Evolutionary conservation across 1,140 invertebrate species (phyloP).

Genomic region (Pectinophora gossypiella): DNA sequence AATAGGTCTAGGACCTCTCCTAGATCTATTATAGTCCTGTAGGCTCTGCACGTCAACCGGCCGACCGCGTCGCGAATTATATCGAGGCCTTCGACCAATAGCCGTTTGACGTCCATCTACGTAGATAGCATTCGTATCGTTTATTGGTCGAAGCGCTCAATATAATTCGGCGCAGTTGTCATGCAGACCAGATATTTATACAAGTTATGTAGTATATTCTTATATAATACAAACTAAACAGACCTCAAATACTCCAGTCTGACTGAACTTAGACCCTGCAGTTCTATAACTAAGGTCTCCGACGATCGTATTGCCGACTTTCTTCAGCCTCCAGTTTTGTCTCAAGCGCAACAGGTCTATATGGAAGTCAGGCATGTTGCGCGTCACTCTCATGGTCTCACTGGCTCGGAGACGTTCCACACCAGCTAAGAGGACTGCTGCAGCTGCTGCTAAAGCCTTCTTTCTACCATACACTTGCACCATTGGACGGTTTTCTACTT

Average conservation of each 20-base stretch:
- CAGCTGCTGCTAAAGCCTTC: conserved; percentile 91
- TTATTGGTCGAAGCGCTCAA: too few relatives aligned
- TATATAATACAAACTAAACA: not conserved
- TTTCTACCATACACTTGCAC: conserved; percentile 94
- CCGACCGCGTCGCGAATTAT: too few relatives aligned
- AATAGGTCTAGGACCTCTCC: too few relatives aligned
- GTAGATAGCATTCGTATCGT: too few relatives aligned
- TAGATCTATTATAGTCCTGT: too few relatives aligned
- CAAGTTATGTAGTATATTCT: not conserved
- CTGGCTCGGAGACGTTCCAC: conserved; percentile 90
- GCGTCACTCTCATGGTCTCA: conserved; percentile 83
- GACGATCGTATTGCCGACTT: conserved; percentile 95
- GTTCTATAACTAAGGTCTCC: conserved; percentile 97
- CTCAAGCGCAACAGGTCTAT: conserved; percentile 92
- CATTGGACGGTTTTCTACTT: conserved; percentile 88
- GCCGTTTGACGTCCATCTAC: too few relatives aligned
- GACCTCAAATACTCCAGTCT: conserved; percentile 96
- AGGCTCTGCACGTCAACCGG: too few relatives aligned
- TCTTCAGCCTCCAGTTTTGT: conserved; percentile 96
- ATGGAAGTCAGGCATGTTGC: conserved; percentile 91
- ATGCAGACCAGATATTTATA: not conserved
- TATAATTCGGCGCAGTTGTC: too few relatives aligned
- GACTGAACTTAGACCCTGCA: conserved; percentile 93
- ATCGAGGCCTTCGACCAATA: too few relatives aligned
- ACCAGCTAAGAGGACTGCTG: conserved; percentile 87